phyloP scores from a whole-genome alignment of 2,888 invertebrate genomes.

The Lagria hirta region DNA sequence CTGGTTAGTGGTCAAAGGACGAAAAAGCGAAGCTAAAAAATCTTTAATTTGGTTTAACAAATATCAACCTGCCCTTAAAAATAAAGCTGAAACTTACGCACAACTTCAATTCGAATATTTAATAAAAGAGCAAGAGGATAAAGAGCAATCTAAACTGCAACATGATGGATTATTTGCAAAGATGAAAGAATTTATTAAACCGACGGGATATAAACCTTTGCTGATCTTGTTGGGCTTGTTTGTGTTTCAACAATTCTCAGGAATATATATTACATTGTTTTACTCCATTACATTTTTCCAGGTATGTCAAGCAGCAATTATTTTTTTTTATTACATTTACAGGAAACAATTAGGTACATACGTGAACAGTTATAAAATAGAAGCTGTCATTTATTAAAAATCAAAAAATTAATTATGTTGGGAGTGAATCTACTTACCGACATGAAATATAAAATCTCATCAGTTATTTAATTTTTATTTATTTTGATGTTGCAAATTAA shows the following conservation, averaged over 20 bases:
- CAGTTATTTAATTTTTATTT: no score
- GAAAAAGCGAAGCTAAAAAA: slow-evolving; percentile 57
- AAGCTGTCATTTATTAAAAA: no score
- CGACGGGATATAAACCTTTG: slow-evolving; percentile 62
- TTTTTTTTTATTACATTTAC: no score
- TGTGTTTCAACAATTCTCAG: slow-evolving; percentile 62
- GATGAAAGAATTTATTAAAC: slow-evolving; percentile 55
- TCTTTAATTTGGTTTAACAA: slow-evolving; percentile 56
- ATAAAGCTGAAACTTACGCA: slow-evolving; percentile 52
- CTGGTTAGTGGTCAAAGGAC: slow-evolving; percentile 60
- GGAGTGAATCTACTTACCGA: no score
- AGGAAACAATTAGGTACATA: no score
- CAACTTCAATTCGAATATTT: slow-evolving; percentile 57
- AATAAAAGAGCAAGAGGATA: slow-evolving; percentile 57
- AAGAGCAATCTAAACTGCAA: slow-evolving; percentile 42
- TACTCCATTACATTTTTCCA: slow-evolving; percentile 63
- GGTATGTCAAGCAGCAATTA: no score
- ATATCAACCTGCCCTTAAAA: slow-evolving; percentile 50
- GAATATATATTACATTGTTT: slow-evolving; percentile 64
- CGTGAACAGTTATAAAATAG: no score
- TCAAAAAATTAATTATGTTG: not conserved
- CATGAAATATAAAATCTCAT: no score
- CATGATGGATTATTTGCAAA: slow-evolving; percentile 47
- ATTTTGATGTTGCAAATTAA: no score
- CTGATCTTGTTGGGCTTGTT: slow-evolving; percentile 59